Conservation (phyloP, 2,888 invertebrate genomes). For the Elmis aenea region DNA sequence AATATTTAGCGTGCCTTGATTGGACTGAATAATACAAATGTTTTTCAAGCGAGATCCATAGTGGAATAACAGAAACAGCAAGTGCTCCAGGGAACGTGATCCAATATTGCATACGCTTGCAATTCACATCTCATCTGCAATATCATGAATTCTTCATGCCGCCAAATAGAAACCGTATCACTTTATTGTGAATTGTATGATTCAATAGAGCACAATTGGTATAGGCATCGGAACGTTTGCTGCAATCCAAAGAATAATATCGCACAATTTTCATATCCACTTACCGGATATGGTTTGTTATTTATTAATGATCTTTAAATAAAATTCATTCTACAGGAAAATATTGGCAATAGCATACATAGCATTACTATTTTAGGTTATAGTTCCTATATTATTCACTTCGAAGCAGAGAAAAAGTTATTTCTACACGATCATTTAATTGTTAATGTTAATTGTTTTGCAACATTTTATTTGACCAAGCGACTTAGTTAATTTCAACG, state of each 20-base stretch:
- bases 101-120: conserved; percentile 35
- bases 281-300: background rate
- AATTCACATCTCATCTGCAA: conserved; percentile 42
- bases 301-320: too few species aligned
- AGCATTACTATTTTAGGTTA: too few species aligned
- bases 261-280: background rate
- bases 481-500: too few species aligned
- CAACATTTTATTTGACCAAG: too few species aligned
- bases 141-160: conserved; percentile 41
- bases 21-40: too few species aligned
- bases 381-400: too few species aligned
- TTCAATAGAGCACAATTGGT: conserved; percentile 24
- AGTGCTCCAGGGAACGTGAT: conserved; percentile 25
- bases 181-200: conserved; percentile 34
- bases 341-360: too few species aligned
- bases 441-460: too few species aligned
- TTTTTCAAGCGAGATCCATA: conserved; percentile 5
- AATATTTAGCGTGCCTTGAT: too few species aligned
- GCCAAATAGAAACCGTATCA: conserved; percentile 34
- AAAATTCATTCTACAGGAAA: too few species aligned
- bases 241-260: background rate
- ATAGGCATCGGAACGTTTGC: background rate
- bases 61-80: conserved; percentile 17
- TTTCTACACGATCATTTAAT: too few species aligned
- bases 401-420: too few species aligned